These are phyloP conservation scores for Lathronympha strigana DNA, from an alignment of 2,888 invertebrate species.

Conservation along the genomic window DNA sequence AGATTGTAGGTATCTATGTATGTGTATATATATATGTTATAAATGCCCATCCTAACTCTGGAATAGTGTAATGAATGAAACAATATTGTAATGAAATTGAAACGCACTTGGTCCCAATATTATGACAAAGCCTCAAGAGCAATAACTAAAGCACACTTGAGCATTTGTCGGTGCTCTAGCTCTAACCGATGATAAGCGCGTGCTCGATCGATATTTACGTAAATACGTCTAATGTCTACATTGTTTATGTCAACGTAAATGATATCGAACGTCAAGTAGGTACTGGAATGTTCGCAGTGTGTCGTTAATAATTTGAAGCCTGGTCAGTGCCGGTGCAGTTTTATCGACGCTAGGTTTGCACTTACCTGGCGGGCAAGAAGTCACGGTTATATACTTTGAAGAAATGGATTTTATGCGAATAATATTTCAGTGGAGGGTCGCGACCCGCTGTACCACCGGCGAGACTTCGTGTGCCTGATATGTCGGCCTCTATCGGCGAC, in stretches of 20 bases:
- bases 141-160: slow-evolving; percentile 15
- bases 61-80: neutral
- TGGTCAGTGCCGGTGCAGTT: slow-evolving; percentile 54
- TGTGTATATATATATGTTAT: neutral
- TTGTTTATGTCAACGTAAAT: slow-evolving; percentile 55
- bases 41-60: neutral
- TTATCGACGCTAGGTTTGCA: slow-evolving; percentile 44
- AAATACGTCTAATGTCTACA: slow-evolving; percentile 54
- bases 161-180: slow-evolving; percentile 43
- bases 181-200: slow-evolving; percentile 51
- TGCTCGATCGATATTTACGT: slow-evolving; percentile 65
- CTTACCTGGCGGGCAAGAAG: slow-evolving; percentile 49
- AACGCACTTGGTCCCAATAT: neutral
- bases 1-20: neutral
- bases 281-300: slow-evolving; percentile 61
- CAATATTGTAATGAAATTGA: slow-evolving; percentile 1
- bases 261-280: slow-evolving; percentile 59
- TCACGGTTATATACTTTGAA: slow-evolving; percentile 24
- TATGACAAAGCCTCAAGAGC: slow-evolving; percentile 17
- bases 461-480: slow-evolving; percentile 75
- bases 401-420: slow-evolving; percentile 37
- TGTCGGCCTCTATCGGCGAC: slow-evolving; percentile 74
- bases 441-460: slow-evolving; percentile 73
- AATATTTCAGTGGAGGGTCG: slow-evolving; percentile 54
- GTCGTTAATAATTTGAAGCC: slow-evolving; percentile 57